Conservation (phyloP, 1,140 invertebrate genomes). For the Antheraea mylitta region DNA sequence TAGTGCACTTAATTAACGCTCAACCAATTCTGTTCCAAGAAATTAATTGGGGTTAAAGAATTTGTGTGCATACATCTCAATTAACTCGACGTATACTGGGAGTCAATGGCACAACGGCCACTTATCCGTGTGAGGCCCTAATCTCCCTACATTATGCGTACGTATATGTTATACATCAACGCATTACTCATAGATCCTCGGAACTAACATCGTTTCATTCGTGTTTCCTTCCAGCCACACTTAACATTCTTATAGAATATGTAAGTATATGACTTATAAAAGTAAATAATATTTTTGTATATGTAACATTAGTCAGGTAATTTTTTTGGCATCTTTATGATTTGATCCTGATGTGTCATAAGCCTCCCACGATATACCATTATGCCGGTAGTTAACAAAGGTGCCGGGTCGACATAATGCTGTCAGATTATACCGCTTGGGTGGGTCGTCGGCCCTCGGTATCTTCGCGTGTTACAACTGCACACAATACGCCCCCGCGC, state of each 20-base stretch:
- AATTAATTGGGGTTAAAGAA: conserved; percentile 73
- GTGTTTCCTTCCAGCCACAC: conserved; percentile 27
- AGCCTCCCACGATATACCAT: conserved; percentile 73
- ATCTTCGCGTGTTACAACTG: conserved; percentile 72
- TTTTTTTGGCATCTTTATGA: conserved; percentile 76
- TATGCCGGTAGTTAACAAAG: conserved; percentile 74
- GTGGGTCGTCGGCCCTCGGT: conserved; percentile 62
- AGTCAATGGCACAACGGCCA: conserved; percentile 5
- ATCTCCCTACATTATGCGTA: not conserved
- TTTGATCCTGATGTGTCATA: conserved; percentile 72
- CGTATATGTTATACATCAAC: not conserved
- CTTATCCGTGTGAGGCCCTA: conserved; percentile 7
- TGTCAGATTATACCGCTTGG: conserved; percentile 67
- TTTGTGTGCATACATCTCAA: conserved; percentile 70
- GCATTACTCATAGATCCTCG: conserved; percentile 1
- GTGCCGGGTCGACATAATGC: conserved; percentile 67
- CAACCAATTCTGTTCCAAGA: conserved; percentile 63
- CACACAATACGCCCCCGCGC: conserved; percentile 65
- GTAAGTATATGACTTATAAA: not conserved
- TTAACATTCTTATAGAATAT: not conserved
- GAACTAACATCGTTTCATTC: conserved; percentile 32
- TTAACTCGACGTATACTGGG: conserved; percentile 13
- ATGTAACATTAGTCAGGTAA: conserved; percentile 65
- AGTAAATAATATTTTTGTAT: conserved; percentile 65
- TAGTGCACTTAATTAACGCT: conserved; percentile 64